Evolutionary conservation across 2,113 vertebrate species (phyloP), one percentile per base, ranked within the genome.

Genomic region (Syrmaticus mikado): DNA sequence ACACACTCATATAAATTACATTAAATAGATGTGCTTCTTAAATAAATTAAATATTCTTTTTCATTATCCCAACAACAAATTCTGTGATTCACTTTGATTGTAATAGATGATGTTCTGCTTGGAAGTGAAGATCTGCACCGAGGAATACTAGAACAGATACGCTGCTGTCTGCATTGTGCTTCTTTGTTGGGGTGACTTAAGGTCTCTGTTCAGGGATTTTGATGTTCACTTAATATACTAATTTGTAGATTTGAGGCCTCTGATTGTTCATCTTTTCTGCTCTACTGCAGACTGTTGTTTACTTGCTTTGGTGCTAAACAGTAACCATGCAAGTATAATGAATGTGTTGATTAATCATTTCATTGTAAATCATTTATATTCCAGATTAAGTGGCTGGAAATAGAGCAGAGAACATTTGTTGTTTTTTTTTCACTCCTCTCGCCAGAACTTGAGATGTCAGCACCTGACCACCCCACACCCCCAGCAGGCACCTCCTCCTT

Each of bases 341-440:
- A 96, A 75, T 88, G 46, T 38, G 80, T 40, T 94, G 89, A 94
- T 94, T 94, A 96, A 95, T 95, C 50, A 91, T 95, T 94, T 87
- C 58, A 43, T 13, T 67, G 46, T 75, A 94, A 83, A 95, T 82
- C 24, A 85, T 92, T 92, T 81, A 36, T 87, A 86, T 83, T 87
- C 61, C 40, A 68, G 85, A 78, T 85, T 67, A 92, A 87, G 34
- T 43, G 55, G 19, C 84, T 85, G 79, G 40, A 60, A 85, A 70
- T 71, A 79, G 22, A 93, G 27, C 73, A 1, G 6, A 68, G 38
- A 85, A 74, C 7, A 19, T 8, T 53, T 17, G 27, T 53, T 50
- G 11, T 24, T 24, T 24, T 50, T 13, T 32, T 34, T 43, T 3
- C 4, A 36, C 70, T 85, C 14, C 7, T 74, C 15, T 85, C 85